phyloP scores from a whole-genome alignment of 2,888 invertebrate genomes.

The Cynaeus angustus region DNA sequence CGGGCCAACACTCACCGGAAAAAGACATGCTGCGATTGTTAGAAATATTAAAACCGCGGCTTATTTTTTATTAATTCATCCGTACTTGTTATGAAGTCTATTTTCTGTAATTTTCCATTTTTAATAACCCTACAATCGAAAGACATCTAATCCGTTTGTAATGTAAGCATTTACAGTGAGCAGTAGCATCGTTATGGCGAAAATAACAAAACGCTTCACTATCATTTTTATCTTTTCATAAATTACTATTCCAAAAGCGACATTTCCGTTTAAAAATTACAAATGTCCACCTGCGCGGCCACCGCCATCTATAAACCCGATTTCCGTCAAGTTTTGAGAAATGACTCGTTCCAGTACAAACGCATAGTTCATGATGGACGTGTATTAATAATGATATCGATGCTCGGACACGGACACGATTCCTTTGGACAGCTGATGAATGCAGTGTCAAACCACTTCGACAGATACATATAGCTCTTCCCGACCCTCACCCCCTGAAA shows the following conservation, averaged over 20 bases:
- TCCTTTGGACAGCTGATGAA: conserved; percentile 66
- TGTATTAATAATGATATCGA: conserved; percentile 70
- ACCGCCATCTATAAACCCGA: neutral
- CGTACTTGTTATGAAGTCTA: too few relatives aligned
- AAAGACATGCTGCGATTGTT: conserved; percentile 13
- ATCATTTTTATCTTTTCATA: too few relatives aligned
- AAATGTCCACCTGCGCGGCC: neutral
- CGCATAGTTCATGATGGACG: conserved; percentile 62
- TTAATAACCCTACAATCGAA: too few relatives aligned
- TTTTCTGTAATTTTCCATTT: too few relatives aligned
- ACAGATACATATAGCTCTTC: conserved; percentile 63
- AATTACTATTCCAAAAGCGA: too few relatives aligned
- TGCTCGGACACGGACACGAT: conserved; percentile 62
- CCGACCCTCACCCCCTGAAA: conserved; percentile 40
- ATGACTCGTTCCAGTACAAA: conserved; percentile 44
- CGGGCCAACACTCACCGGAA: conserved; percentile 58
- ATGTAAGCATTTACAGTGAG: too few relatives aligned
- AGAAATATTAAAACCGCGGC: neutral
- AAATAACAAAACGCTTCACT: too few relatives aligned
- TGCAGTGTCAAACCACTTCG: conserved; percentile 62
- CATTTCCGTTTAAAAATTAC: neutral
- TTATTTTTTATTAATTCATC: too few relatives aligned
- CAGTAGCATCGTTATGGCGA: too few relatives aligned
- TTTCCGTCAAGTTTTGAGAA: conserved; percentile 48
- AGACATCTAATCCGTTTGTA: too few relatives aligned